A percentile compares a stretch with the other conserved stretches of the same genome.
Conservation (phyloP, 2,113 vertebrate species). For the Coryphaenoides rupestris region DNA sequence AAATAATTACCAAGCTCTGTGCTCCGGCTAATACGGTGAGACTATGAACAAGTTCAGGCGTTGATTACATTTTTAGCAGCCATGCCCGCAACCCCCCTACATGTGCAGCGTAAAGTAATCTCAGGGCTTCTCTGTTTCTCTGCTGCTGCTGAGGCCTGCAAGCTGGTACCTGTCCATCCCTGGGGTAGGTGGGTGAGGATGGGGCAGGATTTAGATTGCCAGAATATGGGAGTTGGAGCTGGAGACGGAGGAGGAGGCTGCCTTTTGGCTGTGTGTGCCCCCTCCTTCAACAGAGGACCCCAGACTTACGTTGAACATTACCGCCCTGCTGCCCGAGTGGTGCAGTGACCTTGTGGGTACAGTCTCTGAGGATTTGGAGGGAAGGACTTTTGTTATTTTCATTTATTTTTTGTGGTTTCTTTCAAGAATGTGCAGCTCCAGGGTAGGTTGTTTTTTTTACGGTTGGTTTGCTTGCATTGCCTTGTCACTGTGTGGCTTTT, state of each 20-base stretch:
- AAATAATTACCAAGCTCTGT: conserved; percentile 48
- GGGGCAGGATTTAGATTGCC: conserved; percentile 52
- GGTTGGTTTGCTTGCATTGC: no score
- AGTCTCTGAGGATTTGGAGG: conserved; percentile 9
- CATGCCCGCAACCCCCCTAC: conserved; percentile 33
- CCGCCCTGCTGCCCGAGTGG: conserved; percentile 2
- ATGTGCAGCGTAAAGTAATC: conserved; percentile 47
- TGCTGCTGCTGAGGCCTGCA: conserved; percentile 44
- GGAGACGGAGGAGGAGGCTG: conserved; percentile 15
- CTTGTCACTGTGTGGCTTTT: no score
- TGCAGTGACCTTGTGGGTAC: conserved; percentile 40
- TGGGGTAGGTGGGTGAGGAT: conserved; percentile 20
- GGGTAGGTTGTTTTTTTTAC: no score
- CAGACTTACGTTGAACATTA: conserved; percentile 31
- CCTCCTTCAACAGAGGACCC: conserved; percentile 23
- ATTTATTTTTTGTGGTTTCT: neutral
- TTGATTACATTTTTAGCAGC: conserved; percentile 63
- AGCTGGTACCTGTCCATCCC: conserved; percentile 49
- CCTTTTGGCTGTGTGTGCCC: conserved; percentile 36
- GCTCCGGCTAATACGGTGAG: conserved; percentile 51
- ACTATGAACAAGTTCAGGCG: conserved; percentile 28
- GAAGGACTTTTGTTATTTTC: neutral
- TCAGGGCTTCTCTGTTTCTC: conserved; percentile 29
- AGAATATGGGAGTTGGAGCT: conserved; percentile 18
- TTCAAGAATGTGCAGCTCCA: neutral